Percentiles rank a stretch among this genome's conserved stretches.
Evolutionary conservation across 2,888 invertebrate genomes (phyloP).

Genomic region (Cremastinae sp.): DNA sequence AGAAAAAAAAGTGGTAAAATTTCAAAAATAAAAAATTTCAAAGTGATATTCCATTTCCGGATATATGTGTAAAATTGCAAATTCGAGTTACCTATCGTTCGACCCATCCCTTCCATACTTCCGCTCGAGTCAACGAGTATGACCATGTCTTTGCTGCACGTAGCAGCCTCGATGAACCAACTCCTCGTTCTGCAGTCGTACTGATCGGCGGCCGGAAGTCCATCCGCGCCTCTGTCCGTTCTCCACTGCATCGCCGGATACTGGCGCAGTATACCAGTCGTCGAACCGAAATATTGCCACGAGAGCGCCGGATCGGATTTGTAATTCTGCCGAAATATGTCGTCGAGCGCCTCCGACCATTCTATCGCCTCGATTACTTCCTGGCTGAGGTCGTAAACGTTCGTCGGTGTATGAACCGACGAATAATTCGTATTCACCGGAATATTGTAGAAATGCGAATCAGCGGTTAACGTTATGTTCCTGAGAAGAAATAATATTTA

Average conservation of each 20-base stretch:
- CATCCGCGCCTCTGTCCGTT: conserved; percentile 61
- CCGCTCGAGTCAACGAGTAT: conserved; percentile 97
- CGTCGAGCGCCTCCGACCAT: conserved; percentile 94
- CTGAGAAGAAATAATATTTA: conserved; percentile 81
- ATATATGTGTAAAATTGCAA: no score
- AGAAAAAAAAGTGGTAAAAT: no score
- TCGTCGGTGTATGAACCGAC: conserved; percentile 96
- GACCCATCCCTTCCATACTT: conserved; percentile 93
- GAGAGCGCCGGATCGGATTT: conserved; percentile 93
- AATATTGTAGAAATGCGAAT: conserved; percentile 92
- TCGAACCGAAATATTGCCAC: conserved; percentile 99
- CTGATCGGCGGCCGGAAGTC: conserved; percentile 83
- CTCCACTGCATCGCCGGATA: conserved; percentile 86
- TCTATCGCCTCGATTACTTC: conserved; percentile 88
- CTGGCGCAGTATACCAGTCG: conserved; percentile 94
- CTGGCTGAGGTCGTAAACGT: conserved; percentile 89
- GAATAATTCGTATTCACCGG: conserved; percentile 90
- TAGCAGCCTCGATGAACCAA: conserved; percentile 99
- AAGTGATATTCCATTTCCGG: no score
- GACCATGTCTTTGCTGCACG: conserved; percentile 98
- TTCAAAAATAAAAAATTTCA: no score
- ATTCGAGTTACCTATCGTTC: conserved; percentile 84
- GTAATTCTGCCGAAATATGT: conserved; percentile 92
- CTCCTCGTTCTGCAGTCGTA: conserved; percentile 96
- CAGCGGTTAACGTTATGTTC: conserved; percentile 84